Percentiles rank a stretch among this genome's conserved stretches.
Evolutionary conservation across 2,113 vertebrate species (phyloP).

Genomic region (Steatornis caripensis): DNA sequence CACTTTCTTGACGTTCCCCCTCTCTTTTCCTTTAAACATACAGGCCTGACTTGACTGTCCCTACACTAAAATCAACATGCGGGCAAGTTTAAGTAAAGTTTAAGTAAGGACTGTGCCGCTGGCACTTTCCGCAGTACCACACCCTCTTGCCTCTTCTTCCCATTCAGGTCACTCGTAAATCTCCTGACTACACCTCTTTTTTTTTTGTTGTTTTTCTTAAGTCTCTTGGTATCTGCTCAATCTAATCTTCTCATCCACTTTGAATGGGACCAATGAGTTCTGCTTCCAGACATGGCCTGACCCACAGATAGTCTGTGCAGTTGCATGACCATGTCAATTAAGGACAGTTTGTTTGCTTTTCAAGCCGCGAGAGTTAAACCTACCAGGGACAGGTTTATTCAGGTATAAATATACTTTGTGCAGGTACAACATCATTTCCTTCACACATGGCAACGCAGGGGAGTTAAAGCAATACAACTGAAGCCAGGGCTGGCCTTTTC

Average conservation of each 20-base stretch:
- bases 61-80: not conserved
- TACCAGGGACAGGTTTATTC: not conserved
- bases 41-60: not conserved
- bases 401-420: not conserved
- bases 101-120: slow-evolving; percentile 23
- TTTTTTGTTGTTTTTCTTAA: not conserved
- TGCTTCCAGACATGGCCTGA: not conserved
- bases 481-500: not conserved
- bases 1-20: not conserved
- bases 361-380: not conserved
- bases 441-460: not conserved
- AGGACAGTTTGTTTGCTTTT: not conserved
- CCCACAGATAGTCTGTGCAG: not conserved
- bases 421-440: not conserved
- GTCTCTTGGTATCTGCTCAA: not conserved
- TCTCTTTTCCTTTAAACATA: not conserved
- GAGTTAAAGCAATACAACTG: not conserved
- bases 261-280: not conserved
- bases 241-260: not conserved
- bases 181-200: not conserved
- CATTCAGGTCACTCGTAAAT: not conserved
- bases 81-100: not conserved
- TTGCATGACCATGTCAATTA: not conserved
- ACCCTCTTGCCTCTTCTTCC: slow-evolving; percentile 8
- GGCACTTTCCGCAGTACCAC: not conserved